phyloP scores from a whole-genome alignment of 2,797 vertebrate species.

The Sebastes alutus region DNA sequence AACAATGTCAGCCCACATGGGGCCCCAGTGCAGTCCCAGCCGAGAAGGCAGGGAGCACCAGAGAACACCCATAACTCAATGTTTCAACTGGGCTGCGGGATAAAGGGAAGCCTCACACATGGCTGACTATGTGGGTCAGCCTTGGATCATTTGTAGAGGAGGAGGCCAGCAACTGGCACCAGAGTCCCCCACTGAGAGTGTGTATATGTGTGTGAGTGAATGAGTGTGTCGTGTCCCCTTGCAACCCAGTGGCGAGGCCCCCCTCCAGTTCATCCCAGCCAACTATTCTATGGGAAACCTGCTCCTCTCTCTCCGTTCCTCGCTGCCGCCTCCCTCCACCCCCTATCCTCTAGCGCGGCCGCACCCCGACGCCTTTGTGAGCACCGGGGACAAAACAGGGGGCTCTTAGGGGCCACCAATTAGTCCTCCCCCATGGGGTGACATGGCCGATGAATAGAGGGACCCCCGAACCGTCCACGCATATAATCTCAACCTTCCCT shows the following conservation, averaged over 20 bases:
- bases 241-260: slow-evolving; percentile 55
- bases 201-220: slow-evolving; percentile 51
- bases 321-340: slow-evolving; percentile 53
- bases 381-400: slow-evolving; percentile 75
- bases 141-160: slow-evolving; percentile 81
- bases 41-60: slow-evolving; percentile 75
- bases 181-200: slow-evolving; percentile 70
- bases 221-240: slow-evolving; percentile 72
- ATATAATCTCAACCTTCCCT: slow-evolving; percentile 74
- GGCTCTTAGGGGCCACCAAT: slow-evolving; percentile 83
- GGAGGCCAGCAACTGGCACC: slow-evolving; percentile 81
- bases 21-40: slow-evolving; percentile 74
- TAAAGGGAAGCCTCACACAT: slow-evolving; percentile 83
- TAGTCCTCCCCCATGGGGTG: slow-evolving; percentile 86
- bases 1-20: slow-evolving; percentile 77
- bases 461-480: slow-evolving; percentile 78
- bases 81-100: slow-evolving; percentile 75
- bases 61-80: slow-evolving; percentile 82
- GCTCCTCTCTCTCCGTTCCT: slow-evolving; percentile 51
- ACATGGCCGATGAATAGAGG: slow-evolving; percentile 81
- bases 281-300: slow-evolving; percentile 76
- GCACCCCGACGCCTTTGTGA: slow-evolving; percentile 80
- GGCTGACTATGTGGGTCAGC: slow-evolving; percentile 84
- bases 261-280: slow-evolving; percentile 64
- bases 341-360: slow-evolving; percentile 55